Evolutionary conservation across 2,113 vertebrate species (phyloP).

Genomic region (Raja brachyura): DNA sequence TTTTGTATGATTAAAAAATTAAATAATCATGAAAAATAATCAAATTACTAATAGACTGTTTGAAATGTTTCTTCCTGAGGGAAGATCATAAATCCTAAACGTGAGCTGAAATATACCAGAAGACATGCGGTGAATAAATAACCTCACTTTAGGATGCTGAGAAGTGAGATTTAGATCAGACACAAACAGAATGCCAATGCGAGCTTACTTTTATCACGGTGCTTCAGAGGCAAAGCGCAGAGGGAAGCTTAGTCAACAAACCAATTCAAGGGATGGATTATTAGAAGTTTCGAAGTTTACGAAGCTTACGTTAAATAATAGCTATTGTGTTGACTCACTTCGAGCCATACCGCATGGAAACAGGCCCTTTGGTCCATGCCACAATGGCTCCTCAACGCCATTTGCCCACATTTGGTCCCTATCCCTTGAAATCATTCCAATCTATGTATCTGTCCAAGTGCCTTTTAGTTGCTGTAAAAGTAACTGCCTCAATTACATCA

Average conservation of each 20-base stretch:
- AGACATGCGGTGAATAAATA: no score
- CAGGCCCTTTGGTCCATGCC: not conserved
- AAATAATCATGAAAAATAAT: conserved; percentile 24
- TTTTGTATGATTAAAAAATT: conserved; percentile 12
- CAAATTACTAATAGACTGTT: not conserved
- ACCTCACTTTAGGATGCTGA: not conserved
- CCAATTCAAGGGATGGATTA: not conserved
- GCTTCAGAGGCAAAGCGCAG: no score
- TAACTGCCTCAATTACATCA: no score
- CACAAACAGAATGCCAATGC: not conserved
- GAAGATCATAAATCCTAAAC: conserved; percentile 8
- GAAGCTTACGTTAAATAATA: no score
- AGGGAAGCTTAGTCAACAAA: not conserved
- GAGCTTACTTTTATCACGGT: not conserved
- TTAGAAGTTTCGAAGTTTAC: no score
- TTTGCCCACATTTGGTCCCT: no score
- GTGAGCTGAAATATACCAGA: not conserved
- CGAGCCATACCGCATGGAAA: no score
- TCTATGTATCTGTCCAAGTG: no score
- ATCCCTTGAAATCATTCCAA: no score
- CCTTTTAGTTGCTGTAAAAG: no score
- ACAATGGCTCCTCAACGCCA: no score
- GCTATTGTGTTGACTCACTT: no score
- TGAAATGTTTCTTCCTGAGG: not conserved
- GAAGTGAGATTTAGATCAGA: not conserved